phyloP scores from a whole-genome alignment of 2,797 vertebrate species.

The Mus caroli region DNA sequence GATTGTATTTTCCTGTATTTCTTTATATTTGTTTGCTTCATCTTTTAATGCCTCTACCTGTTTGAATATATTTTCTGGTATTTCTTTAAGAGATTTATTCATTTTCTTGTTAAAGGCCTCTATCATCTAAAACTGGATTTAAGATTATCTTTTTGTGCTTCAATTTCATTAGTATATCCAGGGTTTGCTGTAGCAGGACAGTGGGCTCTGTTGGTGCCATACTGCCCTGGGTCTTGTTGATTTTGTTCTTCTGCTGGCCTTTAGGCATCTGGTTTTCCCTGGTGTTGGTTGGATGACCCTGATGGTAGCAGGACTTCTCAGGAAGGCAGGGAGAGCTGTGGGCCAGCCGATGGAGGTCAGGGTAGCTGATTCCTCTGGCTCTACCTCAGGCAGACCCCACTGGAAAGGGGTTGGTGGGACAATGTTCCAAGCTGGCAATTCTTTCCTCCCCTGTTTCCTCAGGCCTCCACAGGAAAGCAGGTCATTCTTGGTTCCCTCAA shows the following conservation, averaged over 20 bases:
- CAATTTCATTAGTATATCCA: not conserved
- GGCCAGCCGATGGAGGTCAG: too few species aligned
- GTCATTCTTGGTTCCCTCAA: not conserved
- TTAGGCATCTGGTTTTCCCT: too few species aligned
- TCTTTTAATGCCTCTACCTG: not conserved
- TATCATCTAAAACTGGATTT: not conserved
- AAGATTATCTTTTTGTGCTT: not conserved
- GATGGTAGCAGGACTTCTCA: too few species aligned
- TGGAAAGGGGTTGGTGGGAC: too few species aligned
- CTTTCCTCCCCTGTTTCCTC: not conserved
- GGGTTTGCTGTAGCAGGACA: not conserved
- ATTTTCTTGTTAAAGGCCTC: not conserved
- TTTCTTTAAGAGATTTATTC: not conserved
- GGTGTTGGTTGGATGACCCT: too few species aligned
- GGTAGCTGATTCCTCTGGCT: too few species aligned
- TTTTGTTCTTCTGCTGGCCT: too few species aligned
- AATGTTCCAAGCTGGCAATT: not conserved
- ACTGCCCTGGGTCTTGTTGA: too few species aligned
- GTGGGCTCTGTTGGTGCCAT: not conserved
- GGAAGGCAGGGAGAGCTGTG: too few species aligned
- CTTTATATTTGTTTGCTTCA: not conserved
- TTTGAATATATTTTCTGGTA: not conserved
- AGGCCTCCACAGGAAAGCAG: not conserved
- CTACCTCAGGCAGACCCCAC: too few species aligned
- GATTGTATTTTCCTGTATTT: not conserved